Evolutionary conservation across 2,888 invertebrate genomes (phyloP).

Genomic region (Leptogaster cylindrica): DNA sequence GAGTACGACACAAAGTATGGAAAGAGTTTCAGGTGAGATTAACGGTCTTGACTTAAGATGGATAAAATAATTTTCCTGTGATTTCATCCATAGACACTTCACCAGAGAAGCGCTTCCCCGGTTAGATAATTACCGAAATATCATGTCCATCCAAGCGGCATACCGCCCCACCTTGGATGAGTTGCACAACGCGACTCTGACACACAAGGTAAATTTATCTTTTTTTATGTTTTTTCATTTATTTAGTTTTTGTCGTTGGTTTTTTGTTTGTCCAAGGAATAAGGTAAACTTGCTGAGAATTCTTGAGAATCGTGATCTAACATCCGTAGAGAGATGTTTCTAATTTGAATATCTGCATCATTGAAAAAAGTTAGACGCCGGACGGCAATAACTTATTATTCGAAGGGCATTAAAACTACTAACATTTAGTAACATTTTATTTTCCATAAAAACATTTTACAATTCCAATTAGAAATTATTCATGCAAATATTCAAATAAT

Average conservation of each 20-base stretch:
- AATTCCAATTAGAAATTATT: too few relatives aligned
- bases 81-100: slow-evolving; percentile 70
- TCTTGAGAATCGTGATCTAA: background rate
- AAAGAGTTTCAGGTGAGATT: slow-evolving; percentile 75
- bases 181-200: slow-evolving; percentile 81
- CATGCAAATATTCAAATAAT: too few relatives aligned
- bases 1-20: slow-evolving; percentile 74
- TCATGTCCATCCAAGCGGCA: slow-evolving; percentile 85
- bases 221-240: too few relatives aligned
- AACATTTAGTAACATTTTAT: too few relatives aligned
- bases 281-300: background rate
- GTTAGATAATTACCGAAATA: slow-evolving; percentile 87
- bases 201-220: slow-evolving; percentile 74
- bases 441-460: too few relatives aligned
- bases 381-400: too few relatives aligned
- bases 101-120: slow-evolving; percentile 87
- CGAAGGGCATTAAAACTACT: too few relatives aligned
- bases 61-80: slow-evolving; percentile 3
- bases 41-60: background rate
- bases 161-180: slow-evolving; percentile 88
- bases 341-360: background rate
- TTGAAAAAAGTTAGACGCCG: too few relatives aligned
- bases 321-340: background rate
- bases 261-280: too few relatives aligned
- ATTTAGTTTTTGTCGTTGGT: too few relatives aligned